These are phyloP conservation scores for Antitype chi DNA, from an alignment of 2,888 invertebrate genomes.

Conservation along the genomic window DNA sequence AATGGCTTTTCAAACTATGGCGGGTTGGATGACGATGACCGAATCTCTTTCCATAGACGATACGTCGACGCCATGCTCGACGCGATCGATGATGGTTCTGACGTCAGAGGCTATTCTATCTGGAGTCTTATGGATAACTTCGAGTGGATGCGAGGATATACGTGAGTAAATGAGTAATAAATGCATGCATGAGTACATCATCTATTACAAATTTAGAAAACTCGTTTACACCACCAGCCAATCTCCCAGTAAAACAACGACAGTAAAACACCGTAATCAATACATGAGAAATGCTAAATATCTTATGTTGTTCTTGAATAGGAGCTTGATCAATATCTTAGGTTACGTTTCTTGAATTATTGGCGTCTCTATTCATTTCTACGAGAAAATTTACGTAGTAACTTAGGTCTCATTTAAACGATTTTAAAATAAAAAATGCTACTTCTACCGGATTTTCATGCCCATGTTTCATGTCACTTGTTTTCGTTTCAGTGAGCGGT, in stretches of 20 bases:
- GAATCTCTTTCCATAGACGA: slow-evolving; percentile 78
- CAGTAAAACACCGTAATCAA: not conserved
- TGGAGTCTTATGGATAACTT: slow-evolving; percentile 92
- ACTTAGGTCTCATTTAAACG: not conserved
- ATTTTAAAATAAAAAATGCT: not conserved
- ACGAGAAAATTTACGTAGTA: not conserved
- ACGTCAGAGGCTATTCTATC: slow-evolving; percentile 87
- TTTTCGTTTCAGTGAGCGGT: slow-evolving; percentile 68
- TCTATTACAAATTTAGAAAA: not conserved
- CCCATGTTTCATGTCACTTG: not conserved
- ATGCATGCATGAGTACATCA: too few species aligned
- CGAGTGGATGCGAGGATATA: slow-evolving; percentile 90
- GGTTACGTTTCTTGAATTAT: not conserved
- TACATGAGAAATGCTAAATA: not conserved
- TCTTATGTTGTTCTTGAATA: not conserved
- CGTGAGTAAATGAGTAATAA: slow-evolving; percentile 74
- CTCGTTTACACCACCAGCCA: too few species aligned
- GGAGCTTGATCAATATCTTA: not conserved
- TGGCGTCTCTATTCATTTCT: not conserved
- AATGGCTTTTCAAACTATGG: slow-evolving; percentile 83
- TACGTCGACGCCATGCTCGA: slow-evolving; percentile 82
- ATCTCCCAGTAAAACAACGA: not conserved
- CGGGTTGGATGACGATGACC: slow-evolving; percentile 81
- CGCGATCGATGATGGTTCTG: slow-evolving; percentile 82
- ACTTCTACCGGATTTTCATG: not conserved